A percentile compares a stretch with the other conserved stretches of the same genome.
phyloP scores from a whole-genome alignment of 2,113 vertebrate species.

The Pterocles gutturalis region DNA sequence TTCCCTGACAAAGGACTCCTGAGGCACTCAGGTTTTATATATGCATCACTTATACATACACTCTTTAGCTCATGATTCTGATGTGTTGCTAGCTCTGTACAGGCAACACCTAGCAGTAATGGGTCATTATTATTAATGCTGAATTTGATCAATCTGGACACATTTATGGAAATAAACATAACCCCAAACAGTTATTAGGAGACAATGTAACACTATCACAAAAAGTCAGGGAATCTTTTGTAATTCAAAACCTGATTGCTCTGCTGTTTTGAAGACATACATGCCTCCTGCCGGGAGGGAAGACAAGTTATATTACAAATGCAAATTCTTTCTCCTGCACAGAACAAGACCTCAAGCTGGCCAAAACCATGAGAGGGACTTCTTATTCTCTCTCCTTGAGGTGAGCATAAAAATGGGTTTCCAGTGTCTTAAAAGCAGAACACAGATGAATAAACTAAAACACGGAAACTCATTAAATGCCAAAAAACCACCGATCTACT shows the following conservation, averaged over 20 bases:
- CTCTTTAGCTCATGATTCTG: neutral
- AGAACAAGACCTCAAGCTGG: neutral
- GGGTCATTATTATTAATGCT: neutral
- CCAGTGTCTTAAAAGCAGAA: neutral
- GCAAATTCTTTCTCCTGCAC: neutral
- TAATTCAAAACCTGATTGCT: neutral
- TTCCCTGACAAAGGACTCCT: neutral
- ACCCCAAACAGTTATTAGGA: neutral
- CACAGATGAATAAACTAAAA: neutral
- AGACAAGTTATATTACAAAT: neutral
- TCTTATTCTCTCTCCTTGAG: neutral
- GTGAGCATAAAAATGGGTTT: neutral
- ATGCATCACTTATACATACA: neutral
- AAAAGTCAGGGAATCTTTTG: neutral
- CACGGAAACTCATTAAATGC: neutral
- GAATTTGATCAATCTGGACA: neutral
- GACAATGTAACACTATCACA: neutral
- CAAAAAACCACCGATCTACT: neutral
- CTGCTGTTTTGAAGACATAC: neutral
- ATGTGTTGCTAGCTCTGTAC: neutral
- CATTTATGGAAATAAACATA: neutral
- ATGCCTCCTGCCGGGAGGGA: neutral
- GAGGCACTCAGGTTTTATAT: neutral
- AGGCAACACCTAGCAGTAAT: neutral
- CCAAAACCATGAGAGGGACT: neutral